Evolutionary conservation across 2,797 vertebrate species (phyloP).

Genomic region (Cryptoprocta ferox): DNA sequence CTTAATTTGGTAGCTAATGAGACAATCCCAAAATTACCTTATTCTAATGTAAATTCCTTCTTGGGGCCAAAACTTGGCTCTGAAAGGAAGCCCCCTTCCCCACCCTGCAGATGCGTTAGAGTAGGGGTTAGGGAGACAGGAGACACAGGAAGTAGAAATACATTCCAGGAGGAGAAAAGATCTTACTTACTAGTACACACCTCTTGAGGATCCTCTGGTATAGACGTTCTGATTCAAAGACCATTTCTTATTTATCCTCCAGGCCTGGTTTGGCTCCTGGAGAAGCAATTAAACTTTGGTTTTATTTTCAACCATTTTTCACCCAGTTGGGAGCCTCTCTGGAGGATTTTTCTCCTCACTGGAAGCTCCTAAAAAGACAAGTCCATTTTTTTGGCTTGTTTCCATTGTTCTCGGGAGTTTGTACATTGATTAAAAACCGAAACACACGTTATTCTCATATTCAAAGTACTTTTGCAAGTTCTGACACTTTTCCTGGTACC

Average conservation of each 20-base stretch:
- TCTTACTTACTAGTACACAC: not conserved
- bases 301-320: slow-evolving; percentile 36
- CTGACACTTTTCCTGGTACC: slow-evolving; percentile 24
- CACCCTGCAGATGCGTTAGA: not conserved
- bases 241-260: not conserved
- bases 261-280: not conserved
- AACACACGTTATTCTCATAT: slow-evolving; percentile 1
- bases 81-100: not conserved
- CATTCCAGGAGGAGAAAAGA: not conserved
- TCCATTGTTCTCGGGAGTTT: not conserved
- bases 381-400: slow-evolving; percentile 41
- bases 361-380: slow-evolving; percentile 10
- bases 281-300: slow-evolving; percentile 29
- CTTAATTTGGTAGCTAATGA: slow-evolving; percentile 5
- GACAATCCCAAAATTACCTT: not conserved
- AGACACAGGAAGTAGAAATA: not conserved
- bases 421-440: not conserved
- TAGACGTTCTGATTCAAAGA: not conserved
- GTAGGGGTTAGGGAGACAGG: fast-evolving
- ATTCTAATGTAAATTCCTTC: not conserved
- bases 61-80: not conserved
- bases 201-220: not conserved
- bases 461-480: slow-evolving; percentile 51
- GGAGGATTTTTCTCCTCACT: not conserved
- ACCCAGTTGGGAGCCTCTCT: not conserved